Conservation (phyloP, 2,797 vertebrate species). For the Siniperca obscura region DNA sequence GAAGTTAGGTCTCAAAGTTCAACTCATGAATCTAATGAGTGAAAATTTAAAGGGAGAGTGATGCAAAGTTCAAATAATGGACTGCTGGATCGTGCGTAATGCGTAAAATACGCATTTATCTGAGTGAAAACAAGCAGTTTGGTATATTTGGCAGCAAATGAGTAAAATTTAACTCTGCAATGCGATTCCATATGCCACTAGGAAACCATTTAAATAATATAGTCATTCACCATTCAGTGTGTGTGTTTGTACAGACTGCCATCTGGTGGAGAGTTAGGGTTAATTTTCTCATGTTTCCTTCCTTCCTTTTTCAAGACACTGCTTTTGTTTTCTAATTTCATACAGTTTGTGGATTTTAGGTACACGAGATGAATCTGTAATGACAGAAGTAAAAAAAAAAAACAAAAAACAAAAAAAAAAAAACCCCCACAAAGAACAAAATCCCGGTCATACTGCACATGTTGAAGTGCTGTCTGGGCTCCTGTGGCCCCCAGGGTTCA, state of each 20-base stretch:
- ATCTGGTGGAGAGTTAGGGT: constrained; percentile 50
- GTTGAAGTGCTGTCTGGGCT: constrained; percentile 25
- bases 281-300: not conserved
- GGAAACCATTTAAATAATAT: too few species aligned
- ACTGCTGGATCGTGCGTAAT: not conserved
- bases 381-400: not conserved
- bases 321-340: constrained; percentile 13
- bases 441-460: not conserved
- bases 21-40: constrained; percentile 25
- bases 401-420: not conserved
- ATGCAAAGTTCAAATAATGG: not conserved
- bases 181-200: not conserved
- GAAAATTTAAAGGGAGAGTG: constrained; percentile 21
- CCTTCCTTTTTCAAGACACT: not conserved
- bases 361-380: not conserved
- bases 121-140: not conserved
- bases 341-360: not conserved
- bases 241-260: constrained; percentile 50
- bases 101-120: constrained; percentile 2
- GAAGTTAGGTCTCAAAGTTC: constrained; percentile 74
- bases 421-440: not conserved
- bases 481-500: constrained; percentile 37
- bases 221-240: not conserved
- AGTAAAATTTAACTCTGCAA: not conserved
- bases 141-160: not conserved